phyloP scores from a whole-genome alignment of 2,797 vertebrate genomes.

The Tragopan temminckii region DNA sequence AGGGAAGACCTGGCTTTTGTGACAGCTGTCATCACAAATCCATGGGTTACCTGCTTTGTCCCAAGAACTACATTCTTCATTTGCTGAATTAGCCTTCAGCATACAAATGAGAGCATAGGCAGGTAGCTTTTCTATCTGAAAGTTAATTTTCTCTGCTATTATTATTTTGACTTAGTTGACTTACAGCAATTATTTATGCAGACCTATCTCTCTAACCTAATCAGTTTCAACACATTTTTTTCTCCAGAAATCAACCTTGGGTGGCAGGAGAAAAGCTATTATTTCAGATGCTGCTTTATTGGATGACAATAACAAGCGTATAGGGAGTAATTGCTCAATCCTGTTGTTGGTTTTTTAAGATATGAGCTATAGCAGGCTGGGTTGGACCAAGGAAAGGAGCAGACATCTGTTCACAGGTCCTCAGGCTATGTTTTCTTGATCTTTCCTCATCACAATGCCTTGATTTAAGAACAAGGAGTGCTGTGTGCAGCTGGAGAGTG shows the following conservation, averaged over 20 bases:
- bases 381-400: conserved; percentile 38
- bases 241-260: conserved; percentile 31
- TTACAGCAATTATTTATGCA: conserved; percentile 44
- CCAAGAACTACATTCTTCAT: neutral
- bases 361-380: conserved; percentile 8
- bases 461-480: conserved; percentile 14
- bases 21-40: conserved; percentile 17
- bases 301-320: neutral
- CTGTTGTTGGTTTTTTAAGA: conserved; percentile 42
- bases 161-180: conserved; percentile 57
- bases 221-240: conserved; percentile 38
- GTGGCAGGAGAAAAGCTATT: neutral
- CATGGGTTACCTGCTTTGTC: conserved; percentile 8
- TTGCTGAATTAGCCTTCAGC: conserved; percentile 22
- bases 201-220: conserved; percentile 33
- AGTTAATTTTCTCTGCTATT: conserved; percentile 46
- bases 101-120: conserved; percentile 4
- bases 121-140: conserved; percentile 9
- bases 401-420: conserved; percentile 51
- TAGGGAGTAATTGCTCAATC: conserved; percentile 39
- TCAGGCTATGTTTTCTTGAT: neutral
- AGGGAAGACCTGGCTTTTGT: neutral
- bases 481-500: conserved; percentile 34
- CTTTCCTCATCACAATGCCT: conserved; percentile 15
- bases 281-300: conserved; percentile 35